Conservation (phyloP, 64 coral and sea anemone genomes). For the Hydrozoanthus tunicans region DNA sequence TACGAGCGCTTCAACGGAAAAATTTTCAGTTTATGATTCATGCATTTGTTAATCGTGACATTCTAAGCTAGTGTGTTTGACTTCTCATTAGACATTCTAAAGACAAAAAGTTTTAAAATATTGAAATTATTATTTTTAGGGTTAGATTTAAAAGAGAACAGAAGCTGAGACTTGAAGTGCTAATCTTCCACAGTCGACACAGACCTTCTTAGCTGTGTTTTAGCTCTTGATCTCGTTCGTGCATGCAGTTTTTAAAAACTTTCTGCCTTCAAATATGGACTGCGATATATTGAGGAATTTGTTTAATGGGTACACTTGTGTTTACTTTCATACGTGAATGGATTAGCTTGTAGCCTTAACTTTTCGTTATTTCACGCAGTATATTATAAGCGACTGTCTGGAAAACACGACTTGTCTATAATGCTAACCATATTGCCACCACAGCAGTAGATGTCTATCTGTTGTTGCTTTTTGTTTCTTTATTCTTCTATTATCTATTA, state of each 20-base stretch:
- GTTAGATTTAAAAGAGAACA: neutral
- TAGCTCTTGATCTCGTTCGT: neutral
- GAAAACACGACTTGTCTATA: conserved; percentile 49
- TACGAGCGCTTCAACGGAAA: neutral
- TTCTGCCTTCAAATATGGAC: conserved; percentile 36
- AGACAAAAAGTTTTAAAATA: conserved; percentile 31
- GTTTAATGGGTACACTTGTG: conserved; percentile 46
- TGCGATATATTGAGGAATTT: conserved; percentile 37
- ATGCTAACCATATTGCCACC: conserved; percentile 50
- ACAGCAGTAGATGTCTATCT: neutral
- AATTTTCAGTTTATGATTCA: neutral
- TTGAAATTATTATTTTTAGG: neutral
- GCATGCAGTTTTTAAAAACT: conserved; percentile 19
- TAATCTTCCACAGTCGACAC: neutral
- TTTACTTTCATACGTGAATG: conserved; percentile 54
- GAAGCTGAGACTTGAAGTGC: neutral
- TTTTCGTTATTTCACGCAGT: conserved; percentile 27
- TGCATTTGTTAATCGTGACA: conserved; percentile 21
- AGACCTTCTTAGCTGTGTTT: conserved; percentile 25
- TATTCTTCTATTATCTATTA: neutral
- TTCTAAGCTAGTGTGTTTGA: conserved; percentile 3
- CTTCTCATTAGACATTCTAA: conserved; percentile 18
- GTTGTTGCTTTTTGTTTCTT: neutral
- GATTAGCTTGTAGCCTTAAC: conserved; percentile 43
- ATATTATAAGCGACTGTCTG: conserved; percentile 47